Conservation (phyloP, 2,888 invertebrate genomes). For the Drosophila setosimentum region DNA sequence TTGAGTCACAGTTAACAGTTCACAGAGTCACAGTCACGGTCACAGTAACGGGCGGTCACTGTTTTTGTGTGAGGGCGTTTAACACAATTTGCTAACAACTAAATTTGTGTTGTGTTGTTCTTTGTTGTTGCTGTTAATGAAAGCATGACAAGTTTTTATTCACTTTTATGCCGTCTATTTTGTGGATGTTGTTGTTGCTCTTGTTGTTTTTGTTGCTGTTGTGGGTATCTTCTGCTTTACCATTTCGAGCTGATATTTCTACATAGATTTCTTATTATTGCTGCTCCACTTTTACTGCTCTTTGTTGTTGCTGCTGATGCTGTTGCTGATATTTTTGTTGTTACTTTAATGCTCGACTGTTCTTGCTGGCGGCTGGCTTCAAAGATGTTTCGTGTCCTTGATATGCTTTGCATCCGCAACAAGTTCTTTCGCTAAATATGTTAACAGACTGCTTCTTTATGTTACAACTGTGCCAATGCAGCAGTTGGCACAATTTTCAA, state of each 20-base stretch:
- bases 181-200: constrained; percentile 8
- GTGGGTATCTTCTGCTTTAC: constrained; percentile 58
- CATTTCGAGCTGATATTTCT: constrained; percentile 58
- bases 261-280: constrained; percentile 66
- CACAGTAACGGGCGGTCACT: constrained; percentile 24
- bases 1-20: constrained; percentile 16
- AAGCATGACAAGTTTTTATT: constrained; percentile 78
- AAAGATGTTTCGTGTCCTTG: constrained; percentile 62
- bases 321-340: constrained; percentile 1
- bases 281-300: constrained; percentile 76
- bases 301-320: constrained; percentile 13
- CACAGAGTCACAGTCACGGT: constrained; percentile 8
- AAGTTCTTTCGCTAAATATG: constrained; percentile 56
- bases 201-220: constrained; percentile 23
- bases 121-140: constrained; percentile 69
- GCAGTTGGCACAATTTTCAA: constrained; percentile 52
- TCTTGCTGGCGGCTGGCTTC: constrained; percentile 21
- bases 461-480: constrained; percentile 48
- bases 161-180: constrained; percentile 57
- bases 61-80: constrained; percentile 37
- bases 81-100: constrained; percentile 52
- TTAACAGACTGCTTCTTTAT: constrained; percentile 48
- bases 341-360: constrained; percentile 10
- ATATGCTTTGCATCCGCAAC: constrained; percentile 34
- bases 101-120: constrained; percentile 30